These are phyloP conservation scores for Fulica atra DNA, from an alignment of 2,113 vertebrate genomes.

Conservation along the genomic window DNA sequence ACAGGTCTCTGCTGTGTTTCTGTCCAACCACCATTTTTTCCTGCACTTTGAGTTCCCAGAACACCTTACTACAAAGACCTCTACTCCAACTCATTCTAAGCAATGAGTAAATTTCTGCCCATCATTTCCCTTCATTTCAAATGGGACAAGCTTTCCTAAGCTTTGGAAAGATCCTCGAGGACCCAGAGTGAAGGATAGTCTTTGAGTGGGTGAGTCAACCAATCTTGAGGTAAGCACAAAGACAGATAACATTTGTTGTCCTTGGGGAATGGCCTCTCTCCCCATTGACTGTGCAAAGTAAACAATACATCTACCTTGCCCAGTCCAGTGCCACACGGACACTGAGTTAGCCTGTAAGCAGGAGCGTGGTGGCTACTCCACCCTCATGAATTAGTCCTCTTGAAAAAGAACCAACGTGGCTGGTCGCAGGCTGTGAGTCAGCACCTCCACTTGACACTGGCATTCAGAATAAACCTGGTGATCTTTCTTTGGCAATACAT, in stretches of 20 bases:
- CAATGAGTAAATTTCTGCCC: neutral
- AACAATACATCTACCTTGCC: neutral
- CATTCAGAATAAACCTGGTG: neutral
- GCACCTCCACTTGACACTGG: neutral
- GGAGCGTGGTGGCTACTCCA: neutral
- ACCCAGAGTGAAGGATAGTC: neutral
- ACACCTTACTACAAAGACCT: neutral
- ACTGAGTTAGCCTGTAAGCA: neutral
- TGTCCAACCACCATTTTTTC: neutral
- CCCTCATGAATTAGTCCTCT: neutral
- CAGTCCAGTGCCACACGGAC: neutral
- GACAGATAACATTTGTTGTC: neutral
- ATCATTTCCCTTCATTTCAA: neutral
- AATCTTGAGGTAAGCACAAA: neutral
- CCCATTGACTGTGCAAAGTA: neutral
- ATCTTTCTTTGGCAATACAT: neutral
- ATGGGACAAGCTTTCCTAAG: neutral
- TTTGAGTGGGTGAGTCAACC: neutral
- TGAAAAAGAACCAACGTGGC: neutral
- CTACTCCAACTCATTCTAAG: neutral
- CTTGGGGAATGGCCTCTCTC: neutral
- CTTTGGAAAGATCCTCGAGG: neutral
- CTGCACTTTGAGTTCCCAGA: neutral
- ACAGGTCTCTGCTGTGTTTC: neutral
- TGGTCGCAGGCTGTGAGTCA: neutral